Percentiles rank a stretch among this genome's conserved stretches.
Evolutionary conservation across 2,888 invertebrate species (phyloP).

Genomic region (Euproctis similis): DNA sequence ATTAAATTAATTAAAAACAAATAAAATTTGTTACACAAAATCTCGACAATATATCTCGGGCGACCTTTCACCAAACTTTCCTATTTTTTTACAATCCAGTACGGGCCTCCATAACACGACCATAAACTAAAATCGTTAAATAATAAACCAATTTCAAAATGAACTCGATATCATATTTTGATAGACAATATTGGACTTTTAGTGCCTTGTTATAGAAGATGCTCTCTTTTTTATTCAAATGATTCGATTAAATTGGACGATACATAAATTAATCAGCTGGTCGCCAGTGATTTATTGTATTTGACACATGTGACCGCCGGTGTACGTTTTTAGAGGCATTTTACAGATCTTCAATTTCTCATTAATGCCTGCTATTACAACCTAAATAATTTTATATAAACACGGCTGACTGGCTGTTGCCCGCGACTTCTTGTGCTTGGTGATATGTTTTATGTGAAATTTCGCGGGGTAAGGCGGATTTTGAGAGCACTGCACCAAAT

Average conservation of each 20-base stretch:
- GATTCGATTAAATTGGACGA: conserved; percentile 16
- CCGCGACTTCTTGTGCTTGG: too few relatives aligned
- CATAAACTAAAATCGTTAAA: conserved; percentile 46
- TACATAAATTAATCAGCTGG: conserved; percentile 46
- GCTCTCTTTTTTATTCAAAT: conserved; percentile 8
- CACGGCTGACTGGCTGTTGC: too few relatives aligned
- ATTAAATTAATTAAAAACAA: conserved; percentile 28
- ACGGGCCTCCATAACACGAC: conserved; percentile 34
- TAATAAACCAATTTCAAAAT: conserved; percentile 21
- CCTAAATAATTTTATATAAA: too few relatives aligned
- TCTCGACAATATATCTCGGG: conserved; percentile 41
- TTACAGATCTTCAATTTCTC: too few relatives aligned
- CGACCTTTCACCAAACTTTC: conserved; percentile 53
- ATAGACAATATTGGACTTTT: conserved; percentile 23
- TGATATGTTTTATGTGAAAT: too few relatives aligned
- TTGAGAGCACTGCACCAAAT: too few relatives aligned
- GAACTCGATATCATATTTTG: conserved; percentile 9
- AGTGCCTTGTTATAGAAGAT: conserved; percentile 13
- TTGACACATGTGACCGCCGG: conserved; percentile 46
- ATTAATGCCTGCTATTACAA: too few relatives aligned
- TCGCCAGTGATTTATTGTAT: conserved; percentile 48
- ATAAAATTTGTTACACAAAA: conserved; percentile 28
- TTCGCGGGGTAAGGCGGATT: too few relatives aligned
- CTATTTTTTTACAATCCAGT: conserved; percentile 47
- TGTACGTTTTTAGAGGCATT: conserved; percentile 32